Evolutionary conservation across 1,140 invertebrate species (phyloP).

Genomic region (Halyomorpha halys): DNA sequence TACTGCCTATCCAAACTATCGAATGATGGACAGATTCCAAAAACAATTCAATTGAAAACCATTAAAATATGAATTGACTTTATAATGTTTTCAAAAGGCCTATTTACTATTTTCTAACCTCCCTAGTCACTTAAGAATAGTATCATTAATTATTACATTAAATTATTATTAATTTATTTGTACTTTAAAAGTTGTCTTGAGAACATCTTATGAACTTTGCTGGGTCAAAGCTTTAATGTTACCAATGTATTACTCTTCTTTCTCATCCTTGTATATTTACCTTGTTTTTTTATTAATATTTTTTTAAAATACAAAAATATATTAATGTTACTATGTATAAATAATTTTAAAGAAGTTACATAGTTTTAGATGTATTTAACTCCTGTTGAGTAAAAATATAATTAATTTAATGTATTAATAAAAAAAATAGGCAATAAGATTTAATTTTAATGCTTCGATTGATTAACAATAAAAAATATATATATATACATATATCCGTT

Average conservation of each 20-base stretch:
- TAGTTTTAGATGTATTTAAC: constrained; percentile 5
- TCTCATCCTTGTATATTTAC: background rate
- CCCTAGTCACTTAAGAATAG: background rate
- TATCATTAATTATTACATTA: background rate
- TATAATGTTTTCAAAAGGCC: background rate
- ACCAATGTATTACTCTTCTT: constrained; percentile 4
- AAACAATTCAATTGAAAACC: background rate
- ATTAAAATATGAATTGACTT: background rate
- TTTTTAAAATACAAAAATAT: constrained; percentile 5
- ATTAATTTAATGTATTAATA: constrained; percentile 1
- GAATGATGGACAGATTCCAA: background rate
- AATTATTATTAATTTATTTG: constrained; percentile 9
- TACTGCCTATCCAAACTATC: constrained; percentile 8
- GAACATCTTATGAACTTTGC: constrained; percentile 11
- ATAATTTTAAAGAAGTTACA: constrained; percentile 7
- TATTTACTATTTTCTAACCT: constrained; percentile 7
- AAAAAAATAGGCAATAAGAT: background rate
- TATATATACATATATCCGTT: background rate
- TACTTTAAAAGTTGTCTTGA: background rate
- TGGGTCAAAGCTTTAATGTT: constrained; percentile 16
- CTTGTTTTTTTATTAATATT: background rate
- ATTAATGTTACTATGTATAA: constrained; percentile 7
- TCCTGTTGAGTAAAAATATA: constrained; percentile 3
- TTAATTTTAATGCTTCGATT: background rate
- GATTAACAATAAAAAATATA: no score